Conservation (phyloP, 2,888 invertebrate species). For the Eilema depressum region DNA sequence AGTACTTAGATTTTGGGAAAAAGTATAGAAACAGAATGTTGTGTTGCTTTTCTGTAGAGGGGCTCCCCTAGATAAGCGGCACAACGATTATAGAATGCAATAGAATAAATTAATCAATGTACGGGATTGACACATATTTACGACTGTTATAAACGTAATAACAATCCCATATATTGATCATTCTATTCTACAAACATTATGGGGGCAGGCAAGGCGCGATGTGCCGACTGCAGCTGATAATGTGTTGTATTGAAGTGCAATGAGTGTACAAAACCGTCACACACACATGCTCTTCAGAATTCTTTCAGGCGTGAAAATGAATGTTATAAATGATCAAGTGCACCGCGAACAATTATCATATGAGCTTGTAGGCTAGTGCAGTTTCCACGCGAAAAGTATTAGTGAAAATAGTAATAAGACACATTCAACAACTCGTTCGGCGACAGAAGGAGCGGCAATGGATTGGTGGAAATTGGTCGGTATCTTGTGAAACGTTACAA, state of each 20-base stretch:
- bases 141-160: no score
- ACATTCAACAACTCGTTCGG: constrained; percentile 40
- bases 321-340: constrained; percentile 86
- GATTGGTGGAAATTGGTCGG: constrained; percentile 87
- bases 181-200: background rate
- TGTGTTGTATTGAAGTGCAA: constrained; percentile 41
- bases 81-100: no score
- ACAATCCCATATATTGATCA: background rate
- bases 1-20: background rate
- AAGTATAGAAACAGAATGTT: background rate
- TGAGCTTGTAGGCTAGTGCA: constrained; percentile 77
- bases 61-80: no score
- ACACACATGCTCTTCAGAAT: constrained; percentile 54
- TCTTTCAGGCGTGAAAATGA: constrained; percentile 86
- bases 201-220: constrained; percentile 16
- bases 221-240: constrained; percentile 16
- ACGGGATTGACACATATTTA: no score
- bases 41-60: no score
- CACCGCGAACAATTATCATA: constrained; percentile 80
- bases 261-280: constrained; percentile 47
- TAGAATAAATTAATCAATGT: no score
- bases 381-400: constrained; percentile 68
- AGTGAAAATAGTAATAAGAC: constrained; percentile 46
- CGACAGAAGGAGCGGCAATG: constrained; percentile 73
- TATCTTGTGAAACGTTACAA: constrained; percentile 59